Percentiles rank a stretch among this genome's conserved stretches.
Conservation (phyloP, 2,888 invertebrate genomes). For the Celastrina argiolus region DNA sequence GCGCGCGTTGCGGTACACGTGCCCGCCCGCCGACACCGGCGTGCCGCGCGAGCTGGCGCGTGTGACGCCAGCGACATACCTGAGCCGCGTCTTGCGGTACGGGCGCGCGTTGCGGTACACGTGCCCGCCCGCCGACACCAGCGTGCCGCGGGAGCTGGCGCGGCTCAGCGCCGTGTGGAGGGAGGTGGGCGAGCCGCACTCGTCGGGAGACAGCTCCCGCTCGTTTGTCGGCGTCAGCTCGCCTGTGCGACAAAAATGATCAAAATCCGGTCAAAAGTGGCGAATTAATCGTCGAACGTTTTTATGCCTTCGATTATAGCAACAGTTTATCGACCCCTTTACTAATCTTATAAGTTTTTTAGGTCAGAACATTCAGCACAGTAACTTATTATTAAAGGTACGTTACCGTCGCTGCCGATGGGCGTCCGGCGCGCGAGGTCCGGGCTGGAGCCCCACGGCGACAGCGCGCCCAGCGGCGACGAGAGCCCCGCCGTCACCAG, state of each 20-base stretch:
- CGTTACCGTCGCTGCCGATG: constrained; percentile 45
- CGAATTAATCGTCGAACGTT: neutral
- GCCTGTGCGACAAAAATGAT: constrained; percentile 35
- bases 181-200: constrained; percentile 40
- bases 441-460: constrained; percentile 69
- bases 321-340: no score
- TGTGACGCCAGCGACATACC: no score
- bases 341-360: no score
- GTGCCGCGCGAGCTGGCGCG: no score
- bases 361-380: no score
- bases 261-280: neutral
- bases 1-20: no score
- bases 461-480: constrained; percentile 66
- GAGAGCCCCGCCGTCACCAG: constrained; percentile 63
- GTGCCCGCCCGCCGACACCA: constrained; percentile 73
- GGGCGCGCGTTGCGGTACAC: constrained; percentile 73
- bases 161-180: constrained; percentile 54
- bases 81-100: constrained; percentile 48
- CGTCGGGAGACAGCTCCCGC: constrained; percentile 32
- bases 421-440: constrained; percentile 59
- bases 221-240: constrained; percentile 62
- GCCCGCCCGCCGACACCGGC: no score
- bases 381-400: no score
- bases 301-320: no score
- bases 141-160: constrained; percentile 73